Evolutionary conservation across 2,797 vertebrate species (phyloP), one percentile per base, ranked within the genome.

Genomic region (Bovichtus diacanthus): DNA sequence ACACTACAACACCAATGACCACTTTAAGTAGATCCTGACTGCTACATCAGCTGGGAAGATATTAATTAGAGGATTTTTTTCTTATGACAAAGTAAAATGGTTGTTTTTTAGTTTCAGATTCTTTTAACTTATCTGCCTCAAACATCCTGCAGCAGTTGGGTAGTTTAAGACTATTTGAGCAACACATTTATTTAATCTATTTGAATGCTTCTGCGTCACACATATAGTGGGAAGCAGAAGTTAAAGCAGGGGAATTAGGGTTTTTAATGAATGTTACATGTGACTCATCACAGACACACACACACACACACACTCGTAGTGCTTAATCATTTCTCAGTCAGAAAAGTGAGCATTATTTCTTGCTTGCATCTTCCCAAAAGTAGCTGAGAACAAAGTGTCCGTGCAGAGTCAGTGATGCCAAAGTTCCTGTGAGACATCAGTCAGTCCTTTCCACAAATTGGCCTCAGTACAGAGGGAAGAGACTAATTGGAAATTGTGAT

Each of bases 401-500:
- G 18, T 72, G 50, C 54, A 44, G 61, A 61, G 9, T 62, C 6
- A 7, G 61, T 82, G n/a, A n/a, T n/a, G n/a, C n/a, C 65, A 55
- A 74, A 58, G 72, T 44, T 62, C 70, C 53, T 55, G 34, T 34
- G 79, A 84, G 78, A 84, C 61, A 9, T 39, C 31, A 38, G 63
- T 12, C 44, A 19, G 49, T 49, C 25, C 39, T 74, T 19, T 67
- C 41, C 54, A 55, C 50, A 56, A 78, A 65, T 53, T 34, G 9
- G 1, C 23, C 59, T 53, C 25, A 1, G 36, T n/a, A 9, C 61
- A 41, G 64, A 66, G 46, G 34, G 25, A 71, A 66, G 36, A 19
- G 34, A 47, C 41, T 77, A 74, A 83, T 64, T 83, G 43, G 46
- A 77, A 82, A 68, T 38, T 36, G 41, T 38, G 43, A 66, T 79